Evolutionary conservation across 2,797 vertebrate species (phyloP).

Genomic region (Xyrichtys novacula): DNA sequence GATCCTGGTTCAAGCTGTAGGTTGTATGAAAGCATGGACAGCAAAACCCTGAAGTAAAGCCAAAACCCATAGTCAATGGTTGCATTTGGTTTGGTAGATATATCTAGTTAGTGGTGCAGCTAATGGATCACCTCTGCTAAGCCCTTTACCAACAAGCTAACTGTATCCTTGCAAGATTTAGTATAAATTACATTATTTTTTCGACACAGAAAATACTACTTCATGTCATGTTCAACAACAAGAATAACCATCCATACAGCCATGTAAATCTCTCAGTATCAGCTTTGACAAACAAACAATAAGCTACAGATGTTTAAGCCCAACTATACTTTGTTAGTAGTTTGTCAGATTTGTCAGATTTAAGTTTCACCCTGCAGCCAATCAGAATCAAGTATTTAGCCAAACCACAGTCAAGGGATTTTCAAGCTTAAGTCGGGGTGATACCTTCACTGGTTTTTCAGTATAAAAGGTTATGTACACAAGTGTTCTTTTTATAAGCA

Average conservation of each 20-base stretch:
- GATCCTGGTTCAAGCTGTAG: no score
- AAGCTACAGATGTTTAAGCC: not conserved
- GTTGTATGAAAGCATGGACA: no score
- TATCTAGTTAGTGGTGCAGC: not conserved
- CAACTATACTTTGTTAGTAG: no score
- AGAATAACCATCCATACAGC: not conserved
- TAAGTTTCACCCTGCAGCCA: not conserved
- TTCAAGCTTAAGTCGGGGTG: not conserved
- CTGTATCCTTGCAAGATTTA: not conserved
- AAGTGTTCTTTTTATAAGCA: not conserved
- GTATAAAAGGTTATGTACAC: conserved; percentile 4
- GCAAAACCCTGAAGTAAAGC: no score
- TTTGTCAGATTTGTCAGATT: not conserved
- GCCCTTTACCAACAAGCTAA: not conserved
- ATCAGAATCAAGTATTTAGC: not conserved
- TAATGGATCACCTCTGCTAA: not conserved
- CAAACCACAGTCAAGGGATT: conserved; percentile 9
- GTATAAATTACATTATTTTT: not conserved
- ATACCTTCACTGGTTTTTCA: not conserved
- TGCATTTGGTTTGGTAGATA: not conserved
- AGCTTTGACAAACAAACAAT: not conserved
- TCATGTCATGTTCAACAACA: not conserved
- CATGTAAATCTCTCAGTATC: not conserved
- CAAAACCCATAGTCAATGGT: no score
- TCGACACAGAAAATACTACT: no score